Evolutionary conservation across 2,113 vertebrate species (phyloP), one percentile per base, ranked within the genome.

Genomic region (Petroica traversi): DNA sequence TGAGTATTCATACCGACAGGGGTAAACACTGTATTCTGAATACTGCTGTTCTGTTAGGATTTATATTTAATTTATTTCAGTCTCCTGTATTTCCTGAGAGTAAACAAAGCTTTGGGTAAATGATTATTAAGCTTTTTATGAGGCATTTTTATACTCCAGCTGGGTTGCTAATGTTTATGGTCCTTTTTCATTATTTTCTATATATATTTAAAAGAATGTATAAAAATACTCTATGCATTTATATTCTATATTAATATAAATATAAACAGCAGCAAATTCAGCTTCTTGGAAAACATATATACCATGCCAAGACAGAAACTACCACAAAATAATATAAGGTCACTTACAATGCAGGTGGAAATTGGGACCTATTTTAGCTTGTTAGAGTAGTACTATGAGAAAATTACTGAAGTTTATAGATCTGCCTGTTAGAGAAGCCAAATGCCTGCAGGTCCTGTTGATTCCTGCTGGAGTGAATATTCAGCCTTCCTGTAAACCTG

Each of bases 41-140:
- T 95, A 72, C 31, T 82, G 64, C 22, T 78, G 76, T 85, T 77
- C 92, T 52, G n/a, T 77, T 66, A 89, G 76, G 75, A 92, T 81
- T 71, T 94, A 48, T 46, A 59, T 92, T 89, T 67, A 77, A 38
- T 41, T 80, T 93, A 78, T 95, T 93, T 88, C 63, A 84, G 73
- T 84, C 84, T 87, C 55, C n/a, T 63, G 0, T 86, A 85, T 57
- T 89, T 54, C 24, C 49, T 61, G 51, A 72, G 66, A 95, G 58
- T 46, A 93, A 90, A 82, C 77, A 91, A 94, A 94, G 28, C 40
- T 87, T 77, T 89, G 46, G 34, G 33, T 80, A 78, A 83, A 54
- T 67, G 74, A 87, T 83, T 90, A 91, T 77, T 83, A 94, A 77
- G 36, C 26, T 88, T 97, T 93, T 51, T 63, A 57, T 38, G 41